Percentiles rank a stretch among this genome's conserved stretches.
Conservation (phyloP, 2,113 vertebrate genomes). For the Nyctibius bracteatus region DNA sequence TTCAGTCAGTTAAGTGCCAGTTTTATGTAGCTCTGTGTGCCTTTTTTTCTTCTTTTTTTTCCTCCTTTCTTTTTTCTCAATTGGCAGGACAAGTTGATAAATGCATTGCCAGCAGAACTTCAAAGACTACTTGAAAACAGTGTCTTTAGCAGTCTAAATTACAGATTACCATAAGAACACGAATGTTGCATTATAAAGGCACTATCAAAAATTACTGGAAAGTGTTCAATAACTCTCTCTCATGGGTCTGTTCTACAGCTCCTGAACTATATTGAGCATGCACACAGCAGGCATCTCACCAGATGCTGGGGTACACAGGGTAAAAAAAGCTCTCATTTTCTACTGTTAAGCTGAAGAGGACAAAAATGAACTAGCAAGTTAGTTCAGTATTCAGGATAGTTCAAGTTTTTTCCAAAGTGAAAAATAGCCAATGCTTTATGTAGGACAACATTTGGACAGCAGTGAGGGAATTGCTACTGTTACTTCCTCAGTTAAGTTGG, state of each 20-base stretch:
- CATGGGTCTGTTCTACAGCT: background rate
- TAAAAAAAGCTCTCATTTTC: background rate
- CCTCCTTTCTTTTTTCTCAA: background rate
- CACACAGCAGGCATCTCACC: background rate
- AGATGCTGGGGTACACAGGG: background rate
- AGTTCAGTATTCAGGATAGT: background rate
- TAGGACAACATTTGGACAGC: background rate
- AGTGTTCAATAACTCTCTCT: background rate
- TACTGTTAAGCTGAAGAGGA: background rate
- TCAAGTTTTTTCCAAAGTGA: background rate
- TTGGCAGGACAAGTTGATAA: background rate
- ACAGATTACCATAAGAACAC: background rate
- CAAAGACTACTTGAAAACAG: background rate
- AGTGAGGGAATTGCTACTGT: background rate
- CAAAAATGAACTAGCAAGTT: background rate
- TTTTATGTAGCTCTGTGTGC: background rate
- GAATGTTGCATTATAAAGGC: background rate
- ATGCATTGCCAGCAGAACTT: background rate
- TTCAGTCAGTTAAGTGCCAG: background rate
- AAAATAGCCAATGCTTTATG: background rate
- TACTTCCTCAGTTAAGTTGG: background rate
- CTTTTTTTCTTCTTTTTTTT: background rate
- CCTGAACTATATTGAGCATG: background rate
- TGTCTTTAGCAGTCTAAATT: background rate
- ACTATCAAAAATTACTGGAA: background rate